Evolutionary conservation across 2,113 vertebrate genomes (phyloP), one percentile per base, ranked within the genome.

Genomic region (Aythya baeri): DNA sequence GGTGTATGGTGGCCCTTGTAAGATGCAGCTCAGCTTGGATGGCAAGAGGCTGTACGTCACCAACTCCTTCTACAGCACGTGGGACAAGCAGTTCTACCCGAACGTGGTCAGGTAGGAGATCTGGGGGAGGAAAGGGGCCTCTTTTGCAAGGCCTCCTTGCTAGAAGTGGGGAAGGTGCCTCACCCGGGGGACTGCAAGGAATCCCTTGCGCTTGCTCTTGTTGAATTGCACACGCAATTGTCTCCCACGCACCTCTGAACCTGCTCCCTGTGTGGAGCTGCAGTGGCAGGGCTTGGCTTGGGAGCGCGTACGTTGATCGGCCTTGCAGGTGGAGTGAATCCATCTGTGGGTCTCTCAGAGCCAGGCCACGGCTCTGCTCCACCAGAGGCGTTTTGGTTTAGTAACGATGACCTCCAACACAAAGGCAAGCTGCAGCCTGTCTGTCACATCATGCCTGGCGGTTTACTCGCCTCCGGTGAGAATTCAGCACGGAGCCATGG

Each of bases 61-160:
- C 32, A 99, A 98, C 3, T 99, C 99, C 15, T 97, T 99, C 10
- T 99, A 98, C 98, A 99, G 99, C 55, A 96, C 74, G 2, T 99
- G 99, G 99, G 99, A 99, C 98, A 99, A 98, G 94, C 99, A 99
- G 97, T 99, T 99, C 94, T 99, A 99, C 96, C 99, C 99, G 0
- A 97, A 98, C 29, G 72, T 99, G 92, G 67, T 99, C 96, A 98
- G 91, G 99, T 99, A 75, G 98, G 98, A 63, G 11, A 2, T 2
- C 1, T 1, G 2, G 14, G 84, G 62, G 49, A 15, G 17, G 15
- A 3, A 13, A 8, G 11, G 29, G 63, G 41, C 20, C 29, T 17
- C 32, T 38, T 20, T 0, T 10, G 54, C 14, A 5, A 1, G 44
- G n/a, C 9, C 11, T 9, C 27, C 2, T 6, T 4, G 23, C 5